phyloP scores from a whole-genome alignment of 2,888 invertebrate species.

The Rhabditoides inermis region DNA sequence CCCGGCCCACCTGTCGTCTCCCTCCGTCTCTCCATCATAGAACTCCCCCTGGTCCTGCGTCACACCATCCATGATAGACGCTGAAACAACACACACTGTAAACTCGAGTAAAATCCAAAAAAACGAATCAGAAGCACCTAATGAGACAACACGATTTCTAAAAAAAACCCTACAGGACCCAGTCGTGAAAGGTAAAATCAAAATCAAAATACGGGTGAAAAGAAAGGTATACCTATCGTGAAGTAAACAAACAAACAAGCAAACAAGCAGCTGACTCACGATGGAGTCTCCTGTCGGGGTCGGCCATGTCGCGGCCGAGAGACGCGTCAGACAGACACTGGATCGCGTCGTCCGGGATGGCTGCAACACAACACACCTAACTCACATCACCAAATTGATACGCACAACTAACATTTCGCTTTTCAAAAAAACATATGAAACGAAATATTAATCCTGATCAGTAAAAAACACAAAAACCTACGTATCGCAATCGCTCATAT shows the following conservation, averaged over 20 bases:
- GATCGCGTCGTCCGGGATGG: constrained; percentile 33
- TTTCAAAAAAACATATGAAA: too few relatives aligned
- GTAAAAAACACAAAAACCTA: too few relatives aligned
- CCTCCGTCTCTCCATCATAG: constrained; percentile 31
- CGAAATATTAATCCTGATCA: too few relatives aligned
- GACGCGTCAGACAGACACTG: constrained; percentile 26
- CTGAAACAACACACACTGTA: constrained; percentile 7
- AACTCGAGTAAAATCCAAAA: too few relatives aligned
- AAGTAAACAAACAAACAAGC: too few relatives aligned
- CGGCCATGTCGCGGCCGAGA: constrained; percentile 26
- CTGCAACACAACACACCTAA: constrained; percentile 23
- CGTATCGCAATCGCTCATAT: too few relatives aligned
- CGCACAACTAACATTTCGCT: too few relatives aligned
- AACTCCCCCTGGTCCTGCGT: constrained; percentile 27
- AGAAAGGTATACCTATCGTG: neutral
- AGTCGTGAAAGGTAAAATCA: neutral
- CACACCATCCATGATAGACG: constrained; percentile 30
- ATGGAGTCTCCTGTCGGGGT: constrained; percentile 40
- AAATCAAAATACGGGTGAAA: constrained; percentile 2
- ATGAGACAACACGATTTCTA: neutral
- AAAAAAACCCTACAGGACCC: neutral
- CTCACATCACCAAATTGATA: neutral
- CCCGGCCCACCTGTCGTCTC: constrained; percentile 21
- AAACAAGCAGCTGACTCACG: too few relatives aligned
- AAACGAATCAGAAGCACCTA: too few relatives aligned